Conservation (phyloP, 2,888 invertebrate genomes). For the Eilema griseolum region DNA sequence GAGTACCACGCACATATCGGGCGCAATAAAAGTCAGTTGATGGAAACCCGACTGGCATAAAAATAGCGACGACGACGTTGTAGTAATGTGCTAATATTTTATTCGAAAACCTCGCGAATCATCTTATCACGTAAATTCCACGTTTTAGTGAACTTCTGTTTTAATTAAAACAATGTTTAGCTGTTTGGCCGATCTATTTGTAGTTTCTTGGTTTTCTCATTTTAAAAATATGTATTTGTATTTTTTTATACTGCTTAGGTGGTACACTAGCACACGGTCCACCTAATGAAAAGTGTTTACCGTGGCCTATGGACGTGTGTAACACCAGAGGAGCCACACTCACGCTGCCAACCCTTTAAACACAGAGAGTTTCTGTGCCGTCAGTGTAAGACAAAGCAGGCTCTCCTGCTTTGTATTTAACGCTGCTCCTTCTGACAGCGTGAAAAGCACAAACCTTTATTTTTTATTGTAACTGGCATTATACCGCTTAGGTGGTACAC, state of each 20-base stretch:
- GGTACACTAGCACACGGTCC: too few species aligned
- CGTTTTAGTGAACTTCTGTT: slow-evolving; percentile 15
- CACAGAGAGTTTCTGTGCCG: too few species aligned
- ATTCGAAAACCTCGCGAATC: slow-evolving; percentile 29
- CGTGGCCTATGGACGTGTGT: too few species aligned
- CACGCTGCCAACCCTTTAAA: too few species aligned
- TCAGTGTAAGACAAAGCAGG: too few species aligned
- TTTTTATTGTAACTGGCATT: neutral
- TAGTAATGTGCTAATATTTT: slow-evolving; percentile 25
- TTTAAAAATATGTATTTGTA: neutral
- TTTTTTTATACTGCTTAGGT: too few species aligned
- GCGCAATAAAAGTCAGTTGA: slow-evolving; percentile 33
- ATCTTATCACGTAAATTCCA: slow-evolving; percentile 25
- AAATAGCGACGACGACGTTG: slow-evolving; percentile 33
- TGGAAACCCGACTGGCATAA: slow-evolving; percentile 25
- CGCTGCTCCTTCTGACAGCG: too few species aligned
- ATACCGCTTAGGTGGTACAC: too few species aligned
- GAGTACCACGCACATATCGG: slow-evolving; percentile 12
- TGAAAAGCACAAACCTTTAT: too few species aligned
- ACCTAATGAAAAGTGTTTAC: too few species aligned
- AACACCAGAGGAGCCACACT: too few species aligned
- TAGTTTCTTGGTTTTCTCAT: neutral
- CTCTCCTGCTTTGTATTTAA: too few species aligned
- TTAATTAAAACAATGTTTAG: slow-evolving; percentile 9
- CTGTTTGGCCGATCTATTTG: neutral